Percentiles rank a stretch among this genome's conserved stretches.
These are phyloP conservation scores for Mugil cephalus DNA, from an alignment of 2,113 vertebrate genomes.

Conservation along the genomic window DNA sequence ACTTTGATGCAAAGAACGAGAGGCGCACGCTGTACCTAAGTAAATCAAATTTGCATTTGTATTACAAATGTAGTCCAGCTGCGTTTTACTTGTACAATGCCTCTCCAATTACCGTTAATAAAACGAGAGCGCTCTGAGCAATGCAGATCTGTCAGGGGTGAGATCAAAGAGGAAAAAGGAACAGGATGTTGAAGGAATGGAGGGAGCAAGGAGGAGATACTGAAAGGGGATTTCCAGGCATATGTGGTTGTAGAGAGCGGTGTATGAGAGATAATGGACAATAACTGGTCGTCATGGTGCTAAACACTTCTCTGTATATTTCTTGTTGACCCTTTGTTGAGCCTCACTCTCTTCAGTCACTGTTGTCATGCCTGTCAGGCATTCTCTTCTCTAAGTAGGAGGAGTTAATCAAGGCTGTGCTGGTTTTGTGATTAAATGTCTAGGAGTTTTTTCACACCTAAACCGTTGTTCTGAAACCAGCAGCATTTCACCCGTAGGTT, in stretches of 20 bases:
- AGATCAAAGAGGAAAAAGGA: slow-evolving; percentile 52
- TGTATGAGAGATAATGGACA: not conserved
- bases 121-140: slow-evolving; percentile 35
- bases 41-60: slow-evolving; percentile 57
- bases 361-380: too few relatives aligned
- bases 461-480: too few relatives aligned
- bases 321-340: not conserved
- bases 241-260: not conserved
- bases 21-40: slow-evolving; percentile 29
- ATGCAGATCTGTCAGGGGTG: slow-evolving; percentile 27
- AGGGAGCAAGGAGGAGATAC: not conserved
- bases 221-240: slow-evolving; percentile 22
- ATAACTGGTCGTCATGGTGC: not conserved
- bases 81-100: slow-evolving; percentile 49
- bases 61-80: slow-evolving; percentile 57
- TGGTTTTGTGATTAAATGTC: too few relatives aligned
- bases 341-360: too few relatives aligned
- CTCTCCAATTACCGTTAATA: slow-evolving; percentile 62
- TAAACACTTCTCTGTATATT: not conserved
- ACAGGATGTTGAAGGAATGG: slow-evolving; percentile 23
- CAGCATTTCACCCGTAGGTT: too few relatives aligned
- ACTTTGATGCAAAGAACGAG: slow-evolving; percentile 30
- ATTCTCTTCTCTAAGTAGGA: too few relatives aligned
- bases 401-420: too few relatives aligned
- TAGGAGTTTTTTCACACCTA: too few relatives aligned